Evolutionary conservation across 2,888 invertebrate species (phyloP).

Genomic region (Iselma pallidipennis): DNA sequence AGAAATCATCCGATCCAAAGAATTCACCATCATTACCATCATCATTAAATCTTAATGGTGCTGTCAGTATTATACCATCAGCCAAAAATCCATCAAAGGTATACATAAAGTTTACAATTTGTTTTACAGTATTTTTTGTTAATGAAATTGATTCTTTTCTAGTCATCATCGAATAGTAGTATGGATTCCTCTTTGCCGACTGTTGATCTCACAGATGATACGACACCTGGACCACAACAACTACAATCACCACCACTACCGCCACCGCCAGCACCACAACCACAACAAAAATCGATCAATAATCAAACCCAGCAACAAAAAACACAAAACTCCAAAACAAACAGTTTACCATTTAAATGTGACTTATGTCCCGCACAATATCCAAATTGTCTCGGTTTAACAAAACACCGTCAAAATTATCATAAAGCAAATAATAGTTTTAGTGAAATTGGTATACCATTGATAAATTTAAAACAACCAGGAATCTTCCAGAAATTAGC

Average conservation of each 20-base stretch:
- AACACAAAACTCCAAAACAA: constrained; percentile 12
- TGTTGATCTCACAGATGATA: constrained; percentile 61
- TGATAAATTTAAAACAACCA: constrained; percentile 72
- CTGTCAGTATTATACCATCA: constrained; percentile 65
- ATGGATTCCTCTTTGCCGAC: constrained; percentile 53
- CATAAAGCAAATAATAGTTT: constrained; percentile 60
- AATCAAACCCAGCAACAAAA: constrained; percentile 25
- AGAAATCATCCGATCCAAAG: constrained; percentile 33
- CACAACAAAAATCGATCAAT: constrained; percentile 37
- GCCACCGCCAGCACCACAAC: constrained; percentile 55
- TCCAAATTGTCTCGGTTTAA: constrained; percentile 63
- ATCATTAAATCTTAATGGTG: constrained; percentile 63
- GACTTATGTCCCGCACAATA: constrained; percentile 75
- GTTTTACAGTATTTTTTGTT: not conserved
- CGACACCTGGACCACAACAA: constrained; percentile 40
- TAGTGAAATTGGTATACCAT: constrained; percentile 72
- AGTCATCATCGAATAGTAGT: constrained; percentile 33
- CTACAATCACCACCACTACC: constrained; percentile 57
- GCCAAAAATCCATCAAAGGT: constrained; percentile 31
- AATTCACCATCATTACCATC: constrained; percentile 57
- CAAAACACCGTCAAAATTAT: constrained; percentile 68
- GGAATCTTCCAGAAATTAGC: constrained; percentile 67
- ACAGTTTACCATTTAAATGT: constrained; percentile 61
- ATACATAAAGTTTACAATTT: not conserved
- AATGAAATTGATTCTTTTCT: not conserved